Percentiles rank a stretch among this genome's conserved stretches.
phyloP scores from a whole-genome alignment of 2,888 invertebrate species.

The Beris chalybata region DNA sequence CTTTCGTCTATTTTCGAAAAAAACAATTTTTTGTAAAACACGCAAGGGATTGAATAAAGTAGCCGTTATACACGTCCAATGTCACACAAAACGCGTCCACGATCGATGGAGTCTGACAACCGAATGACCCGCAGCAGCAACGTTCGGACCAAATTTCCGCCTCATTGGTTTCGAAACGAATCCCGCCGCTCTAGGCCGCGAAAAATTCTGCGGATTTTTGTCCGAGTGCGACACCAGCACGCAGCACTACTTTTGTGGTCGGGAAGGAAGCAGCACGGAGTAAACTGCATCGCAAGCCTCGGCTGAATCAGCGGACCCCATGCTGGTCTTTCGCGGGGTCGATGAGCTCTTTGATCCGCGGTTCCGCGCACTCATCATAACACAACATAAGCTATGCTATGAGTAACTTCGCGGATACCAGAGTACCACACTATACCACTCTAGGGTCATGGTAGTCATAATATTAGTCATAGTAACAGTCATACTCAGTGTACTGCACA shows the following conservation, averaged over 20 bases:
- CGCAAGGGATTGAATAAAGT: constrained; percentile 7
- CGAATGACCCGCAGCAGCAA: constrained; percentile 43
- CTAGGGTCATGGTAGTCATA: no score
- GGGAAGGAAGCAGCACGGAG: constrained; percentile 9
- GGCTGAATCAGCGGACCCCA: neutral
- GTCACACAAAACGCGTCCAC: constrained; percentile 44
- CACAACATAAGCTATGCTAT: no score
- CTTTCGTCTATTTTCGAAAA: neutral
- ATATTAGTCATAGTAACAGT: no score
- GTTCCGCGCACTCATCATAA: neutral
- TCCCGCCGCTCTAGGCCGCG: constrained; percentile 17
- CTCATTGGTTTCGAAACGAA: constrained; percentile 17
- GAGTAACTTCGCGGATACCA: no score
- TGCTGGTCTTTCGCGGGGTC: constrained; percentile 12
- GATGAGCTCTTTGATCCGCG: constrained; percentile 28
- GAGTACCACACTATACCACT: no score
- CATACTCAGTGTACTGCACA: no score
- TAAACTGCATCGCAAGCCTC: constrained; percentile 11
- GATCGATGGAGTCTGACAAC: constrained; percentile 44
- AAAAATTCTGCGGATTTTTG: constrained; percentile 17
- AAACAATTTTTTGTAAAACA: neutral
- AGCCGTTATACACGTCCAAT: constrained; percentile 14
- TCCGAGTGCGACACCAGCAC: no score
- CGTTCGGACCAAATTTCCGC: constrained; percentile 41
- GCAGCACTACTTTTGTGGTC: no score